Evolutionary conservation across 1,140 invertebrate species (phyloP), one percentile per base, ranked within the genome.

Genomic region (Lycorma delicatula): DNA sequence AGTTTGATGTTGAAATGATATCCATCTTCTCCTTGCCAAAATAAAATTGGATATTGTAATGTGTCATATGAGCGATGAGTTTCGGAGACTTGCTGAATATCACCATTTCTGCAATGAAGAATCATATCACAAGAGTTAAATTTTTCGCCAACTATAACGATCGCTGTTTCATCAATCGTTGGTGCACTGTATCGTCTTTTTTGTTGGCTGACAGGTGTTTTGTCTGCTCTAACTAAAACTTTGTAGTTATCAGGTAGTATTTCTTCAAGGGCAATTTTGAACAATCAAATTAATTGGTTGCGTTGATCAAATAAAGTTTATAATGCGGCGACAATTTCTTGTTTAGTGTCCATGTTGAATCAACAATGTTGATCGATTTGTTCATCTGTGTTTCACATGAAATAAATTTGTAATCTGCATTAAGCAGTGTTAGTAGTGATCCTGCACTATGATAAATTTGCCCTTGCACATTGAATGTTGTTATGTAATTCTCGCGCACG

Each of bases 11-110:
- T 60, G 34, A 75, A 66, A 66, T 68, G 38, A 69, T 76, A 75
- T 60, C 68, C 71, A 67, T 76, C 68, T 66, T 75, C 68, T 28
- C 75, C 73, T 64, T 71, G 54, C 68, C 70, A 73, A 68, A 74
- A 76, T 31, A 77, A 58, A 16, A 76, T 57, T 6, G 71, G 73
- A 68, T 77, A 77, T 68, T 77, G 73, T 34, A 76, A 61, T 11
- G 68, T 67, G 63, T 76, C 71, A 61, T 76, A 75, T 36, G 63
- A 67, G 3, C 70, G 65, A 67, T 77, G 73, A 56, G 70, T 74
- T 64, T 76, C 72, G 9, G 58, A 53, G 44, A 76, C 63, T 63
- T 66, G 64, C 54, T 72, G 60, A 22, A 74, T 44, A 44, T 60
- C 27, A 62, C 58, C 63, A 65, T 67, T 67, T 58, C 69, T 57